Evolutionary conservation across 1,140 invertebrate genomes (phyloP).

Genomic region (Drosophila seguyi): DNA sequence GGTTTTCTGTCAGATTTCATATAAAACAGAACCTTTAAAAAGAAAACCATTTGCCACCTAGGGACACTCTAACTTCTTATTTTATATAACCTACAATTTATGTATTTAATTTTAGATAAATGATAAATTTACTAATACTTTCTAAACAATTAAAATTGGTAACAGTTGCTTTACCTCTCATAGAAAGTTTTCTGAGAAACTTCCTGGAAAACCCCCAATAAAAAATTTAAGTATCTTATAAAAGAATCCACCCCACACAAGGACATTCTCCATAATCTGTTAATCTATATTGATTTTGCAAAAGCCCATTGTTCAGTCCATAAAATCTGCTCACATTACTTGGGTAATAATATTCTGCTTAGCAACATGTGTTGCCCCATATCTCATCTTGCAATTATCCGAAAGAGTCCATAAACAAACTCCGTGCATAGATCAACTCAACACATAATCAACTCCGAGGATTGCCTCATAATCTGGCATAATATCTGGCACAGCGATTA

Average conservation of each 20-base stretch:
- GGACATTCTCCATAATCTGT: not conserved
- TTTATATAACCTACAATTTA: too few species aligned
- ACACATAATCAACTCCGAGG: slow-evolving; percentile 34
- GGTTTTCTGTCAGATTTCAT: not conserved
- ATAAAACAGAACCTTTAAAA: not conserved
- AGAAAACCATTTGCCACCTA: not conserved
- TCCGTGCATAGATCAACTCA: slow-evolving; percentile 14
- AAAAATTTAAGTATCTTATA: not conserved
- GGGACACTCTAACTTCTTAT: not conserved
- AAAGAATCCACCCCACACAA: not conserved
- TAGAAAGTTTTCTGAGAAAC: not conserved
- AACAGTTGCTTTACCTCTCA: too few species aligned
- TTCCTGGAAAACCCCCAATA: not conserved
- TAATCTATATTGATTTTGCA: slow-evolving; percentile 13
- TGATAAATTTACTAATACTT: too few species aligned
- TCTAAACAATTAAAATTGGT: too few species aligned
- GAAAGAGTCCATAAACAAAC: slow-evolving; percentile 10
- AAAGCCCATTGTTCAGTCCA: slow-evolving; percentile 2
- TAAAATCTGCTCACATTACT: slow-evolving; percentile 14
- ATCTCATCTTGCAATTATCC: slow-evolving; percentile 25
- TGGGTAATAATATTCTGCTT: slow-evolving; percentile 17
- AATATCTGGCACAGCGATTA: slow-evolving; percentile 35
- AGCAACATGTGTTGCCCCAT: slow-evolving; percentile 19
- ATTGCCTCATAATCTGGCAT: slow-evolving; percentile 31
- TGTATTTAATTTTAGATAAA: too few species aligned